Evolutionary conservation across 2,113 vertebrate species (phyloP).

Genomic region (Coreoperca whiteheadi): DNA sequence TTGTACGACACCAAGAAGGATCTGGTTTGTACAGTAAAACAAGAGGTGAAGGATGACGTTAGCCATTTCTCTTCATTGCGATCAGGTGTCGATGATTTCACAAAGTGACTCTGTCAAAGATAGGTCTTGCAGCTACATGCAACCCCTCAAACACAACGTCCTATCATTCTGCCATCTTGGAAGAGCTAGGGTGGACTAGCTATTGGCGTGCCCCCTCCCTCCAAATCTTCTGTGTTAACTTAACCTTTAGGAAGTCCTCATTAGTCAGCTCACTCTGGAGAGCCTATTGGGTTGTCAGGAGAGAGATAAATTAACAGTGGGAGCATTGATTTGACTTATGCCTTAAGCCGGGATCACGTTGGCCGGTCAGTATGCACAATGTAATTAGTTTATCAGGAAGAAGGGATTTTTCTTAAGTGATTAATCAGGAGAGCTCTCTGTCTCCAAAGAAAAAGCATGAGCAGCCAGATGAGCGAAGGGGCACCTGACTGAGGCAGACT

Average conservation of each 20-base stretch:
- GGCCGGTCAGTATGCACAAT: constrained; percentile 78
- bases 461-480: constrained; percentile 7
- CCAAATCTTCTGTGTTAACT: constrained; percentile 77
- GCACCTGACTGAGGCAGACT: not conserved
- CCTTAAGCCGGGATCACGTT: constrained; percentile 81
- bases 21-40: not conserved
- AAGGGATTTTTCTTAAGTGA: constrained; percentile 81
- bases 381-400: constrained; percentile 85
- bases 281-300: constrained; percentile 80
- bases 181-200: constrained; percentile 1
- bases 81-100: not conserved
- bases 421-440: constrained; percentile 66
- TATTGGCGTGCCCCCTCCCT: constrained; percentile 18
- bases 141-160: not conserved
- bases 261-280: constrained; percentile 75
- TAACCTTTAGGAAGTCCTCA: constrained; percentile 87
- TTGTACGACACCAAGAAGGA: not conserved
- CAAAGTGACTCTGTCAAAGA: not conserved
- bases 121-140: not conserved
- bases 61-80: not conserved
- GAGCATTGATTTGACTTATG: constrained; percentile 83
- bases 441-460: constrained; percentile 44
- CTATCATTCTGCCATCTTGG: constrained; percentile 22
- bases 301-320: constrained; percentile 83
- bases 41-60: not conserved